phyloP scores from a whole-genome alignment of 2,113 vertebrate species.

The Campylomormyrus tamandua region DNA sequence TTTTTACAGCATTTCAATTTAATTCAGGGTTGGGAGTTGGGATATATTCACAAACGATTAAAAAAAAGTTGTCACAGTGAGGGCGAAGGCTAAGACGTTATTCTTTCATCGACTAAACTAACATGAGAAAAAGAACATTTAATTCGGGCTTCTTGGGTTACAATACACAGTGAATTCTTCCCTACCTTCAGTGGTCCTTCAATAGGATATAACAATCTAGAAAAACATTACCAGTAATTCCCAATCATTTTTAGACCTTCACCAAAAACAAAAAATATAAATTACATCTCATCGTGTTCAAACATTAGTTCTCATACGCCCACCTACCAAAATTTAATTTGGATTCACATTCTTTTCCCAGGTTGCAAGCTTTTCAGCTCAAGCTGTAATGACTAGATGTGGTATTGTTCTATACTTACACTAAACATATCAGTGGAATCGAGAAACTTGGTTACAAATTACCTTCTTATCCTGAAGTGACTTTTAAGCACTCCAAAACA shows the following conservation, averaged over 20 bases:
- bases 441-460: background rate
- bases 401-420: background rate
- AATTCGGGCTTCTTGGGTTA: background rate
- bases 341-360: background rate
- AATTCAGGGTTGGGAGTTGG: conserved; percentile 48
- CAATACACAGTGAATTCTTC: background rate
- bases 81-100: conserved; percentile 53
- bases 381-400: background rate
- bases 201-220: background rate
- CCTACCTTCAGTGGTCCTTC: background rate
- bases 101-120: conserved; percentile 34
- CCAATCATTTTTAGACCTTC: background rate
- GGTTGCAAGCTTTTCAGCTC: background rate
- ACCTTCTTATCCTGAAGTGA: background rate
- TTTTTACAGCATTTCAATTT: conserved; percentile 62
- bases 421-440: background rate
- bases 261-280: background rate
- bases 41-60: conserved; percentile 61
- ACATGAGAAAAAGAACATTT: background rate
- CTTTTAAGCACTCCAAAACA: conserved; percentile 7
- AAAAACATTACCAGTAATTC: background rate
- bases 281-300: background rate
- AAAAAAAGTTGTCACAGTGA: conserved; percentile 64
- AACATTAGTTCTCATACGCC: background rate
- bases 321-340: background rate